A percentile compares a stretch with the other conserved stretches of the same genome.
Evolutionary conservation across 2,113 vertebrate species (phyloP).

Genomic region (Haliaeetus leucogaster): DNA sequence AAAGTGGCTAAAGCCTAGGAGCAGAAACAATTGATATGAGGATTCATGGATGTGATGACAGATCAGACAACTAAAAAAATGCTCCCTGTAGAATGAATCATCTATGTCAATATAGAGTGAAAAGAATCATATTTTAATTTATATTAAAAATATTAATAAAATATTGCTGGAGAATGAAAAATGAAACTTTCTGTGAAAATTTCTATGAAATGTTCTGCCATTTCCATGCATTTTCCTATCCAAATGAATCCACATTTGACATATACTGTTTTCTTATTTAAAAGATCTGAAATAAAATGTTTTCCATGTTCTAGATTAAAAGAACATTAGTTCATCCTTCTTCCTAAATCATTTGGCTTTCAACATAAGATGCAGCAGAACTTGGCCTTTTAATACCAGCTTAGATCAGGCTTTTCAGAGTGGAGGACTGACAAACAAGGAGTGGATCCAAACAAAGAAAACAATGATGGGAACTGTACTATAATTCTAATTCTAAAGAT

Average conservation of each 20-base stretch:
- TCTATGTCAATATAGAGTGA: not conserved
- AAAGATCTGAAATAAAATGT: not conserved
- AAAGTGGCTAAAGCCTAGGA: not conserved
- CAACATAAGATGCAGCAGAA: not conserved
- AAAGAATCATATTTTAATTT: not conserved
- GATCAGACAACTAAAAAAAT: not conserved
- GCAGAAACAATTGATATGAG: not conserved
- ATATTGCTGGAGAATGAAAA: not conserved
- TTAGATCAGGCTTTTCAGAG: not conserved
- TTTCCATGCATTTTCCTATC: not conserved
- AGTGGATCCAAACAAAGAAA: not conserved
- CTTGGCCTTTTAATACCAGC: not conserved
- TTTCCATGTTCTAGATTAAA: not conserved
- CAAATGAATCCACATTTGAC: not conserved
- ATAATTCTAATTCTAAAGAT: not conserved
- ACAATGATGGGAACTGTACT: not conserved
- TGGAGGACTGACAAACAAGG: not conserved
- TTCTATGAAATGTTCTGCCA: too few species aligned
- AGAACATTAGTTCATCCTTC: not conserved
- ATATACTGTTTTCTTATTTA: accelerated
- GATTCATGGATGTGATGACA: not conserved
- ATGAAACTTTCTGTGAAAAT: too few species aligned
- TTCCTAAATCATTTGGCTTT: not conserved
- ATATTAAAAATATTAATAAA: not conserved
- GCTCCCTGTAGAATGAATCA: not conserved